Conservation (phyloP, 2,113 vertebrate species). For the Heterochromis multidens region DNA sequence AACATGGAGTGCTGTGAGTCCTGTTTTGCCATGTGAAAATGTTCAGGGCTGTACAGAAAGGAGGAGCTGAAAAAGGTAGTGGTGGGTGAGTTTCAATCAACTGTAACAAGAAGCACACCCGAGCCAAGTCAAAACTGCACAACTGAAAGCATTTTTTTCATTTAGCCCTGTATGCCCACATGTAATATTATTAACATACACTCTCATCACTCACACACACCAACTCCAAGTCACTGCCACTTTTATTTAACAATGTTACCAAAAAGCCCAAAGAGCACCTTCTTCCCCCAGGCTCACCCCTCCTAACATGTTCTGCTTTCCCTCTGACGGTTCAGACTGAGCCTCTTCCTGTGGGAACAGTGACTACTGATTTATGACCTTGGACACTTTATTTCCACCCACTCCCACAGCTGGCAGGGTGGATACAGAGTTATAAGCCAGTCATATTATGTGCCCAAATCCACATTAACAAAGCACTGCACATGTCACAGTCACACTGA, state of each 20-base stretch:
- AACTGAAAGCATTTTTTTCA: neutral
- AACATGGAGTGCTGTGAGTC: neutral
- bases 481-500: neutral
- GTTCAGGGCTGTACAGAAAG: neutral
- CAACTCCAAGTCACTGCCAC: neutral
- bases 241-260: neutral
- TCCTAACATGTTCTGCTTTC: neutral
- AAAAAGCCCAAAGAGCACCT: neutral
- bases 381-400: neutral
- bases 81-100: neutral
- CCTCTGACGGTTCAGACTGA: neutral
- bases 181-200: neutral
- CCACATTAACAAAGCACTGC: neutral
- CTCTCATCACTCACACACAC: neutral
- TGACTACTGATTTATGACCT: neutral
- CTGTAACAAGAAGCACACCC: neutral
- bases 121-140: neutral
- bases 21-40: neutral
- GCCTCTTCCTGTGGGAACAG: neutral
- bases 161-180: neutral
- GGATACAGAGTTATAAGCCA: neutral
- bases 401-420: neutral
- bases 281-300: neutral
- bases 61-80: neutral
- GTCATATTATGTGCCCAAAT: neutral